A percentile compares a stretch with the other conserved stretches of the same genome.
phyloP scores from a whole-genome alignment of 2,888 invertebrate species.

The Plusia festucae region DNA sequence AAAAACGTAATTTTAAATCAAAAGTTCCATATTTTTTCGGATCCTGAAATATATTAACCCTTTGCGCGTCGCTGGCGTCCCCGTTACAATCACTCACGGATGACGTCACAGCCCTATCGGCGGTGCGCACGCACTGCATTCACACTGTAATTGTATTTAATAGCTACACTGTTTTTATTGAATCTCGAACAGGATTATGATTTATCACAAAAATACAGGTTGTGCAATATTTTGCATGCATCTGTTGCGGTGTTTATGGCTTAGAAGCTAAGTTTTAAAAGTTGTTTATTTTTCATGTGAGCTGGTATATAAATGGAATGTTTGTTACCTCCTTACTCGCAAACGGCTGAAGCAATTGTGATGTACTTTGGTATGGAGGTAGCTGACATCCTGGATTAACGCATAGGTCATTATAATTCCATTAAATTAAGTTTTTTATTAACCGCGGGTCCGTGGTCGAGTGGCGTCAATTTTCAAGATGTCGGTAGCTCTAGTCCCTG shows the following conservation, averaged over 20 bases:
- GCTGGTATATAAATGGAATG: too few relatives aligned
- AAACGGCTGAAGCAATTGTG: too few relatives aligned
- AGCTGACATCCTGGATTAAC: too few relatives aligned
- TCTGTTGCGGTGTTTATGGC: not conserved
- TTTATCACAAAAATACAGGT: slow-evolving; percentile 31
- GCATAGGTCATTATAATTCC: too few relatives aligned
- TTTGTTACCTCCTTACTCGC: too few relatives aligned
- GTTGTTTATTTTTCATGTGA: too few relatives aligned
- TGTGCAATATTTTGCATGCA: not conserved
- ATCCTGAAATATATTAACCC: slow-evolving; percentile 33
- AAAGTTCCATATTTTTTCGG: slow-evolving; percentile 1
- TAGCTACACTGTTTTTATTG: slow-evolving; percentile 45
- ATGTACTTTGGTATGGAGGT: too few relatives aligned
- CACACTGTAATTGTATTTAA: slow-evolving; percentile 58
- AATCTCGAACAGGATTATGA: slow-evolving; percentile 28
- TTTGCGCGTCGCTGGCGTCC: slow-evolving; percentile 20
- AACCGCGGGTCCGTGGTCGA: too few relatives aligned
- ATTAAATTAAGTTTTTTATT: too few relatives aligned
- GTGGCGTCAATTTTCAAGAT: too few relatives aligned
- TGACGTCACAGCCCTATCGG: slow-evolving; percentile 61
- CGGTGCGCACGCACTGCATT: slow-evolving; percentile 56
- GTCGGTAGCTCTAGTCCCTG: too few relatives aligned
- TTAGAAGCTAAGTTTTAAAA: not conserved
- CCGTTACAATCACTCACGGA: slow-evolving; percentile 53
- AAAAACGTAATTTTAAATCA: not conserved